Evolutionary conservation across 2,113 vertebrate genomes (phyloP).

Genomic region (Mus spicilegus): DNA sequence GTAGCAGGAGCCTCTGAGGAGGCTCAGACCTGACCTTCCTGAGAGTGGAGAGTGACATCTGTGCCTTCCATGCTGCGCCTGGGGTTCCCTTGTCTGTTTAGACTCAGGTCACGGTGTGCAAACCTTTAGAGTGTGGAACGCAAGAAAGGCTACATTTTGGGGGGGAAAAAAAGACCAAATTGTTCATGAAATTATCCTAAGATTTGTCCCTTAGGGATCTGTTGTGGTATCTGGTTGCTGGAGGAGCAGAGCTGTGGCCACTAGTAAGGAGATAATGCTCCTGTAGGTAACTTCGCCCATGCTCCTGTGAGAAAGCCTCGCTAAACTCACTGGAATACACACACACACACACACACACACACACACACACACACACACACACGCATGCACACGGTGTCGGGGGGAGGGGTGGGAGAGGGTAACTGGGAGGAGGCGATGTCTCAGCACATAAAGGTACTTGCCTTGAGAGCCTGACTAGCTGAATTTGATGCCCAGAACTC

Average conservation of each 20-base stretch:
- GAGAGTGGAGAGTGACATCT: not conserved
- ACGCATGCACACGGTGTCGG: no score
- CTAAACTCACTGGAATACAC: not conserved
- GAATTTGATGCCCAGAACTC: not conserved
- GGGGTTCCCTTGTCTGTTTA: not conserved
- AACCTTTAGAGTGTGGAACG: not conserved
- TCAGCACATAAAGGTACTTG: no score
- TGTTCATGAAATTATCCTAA: not conserved
- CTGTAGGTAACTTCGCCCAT: not conserved
- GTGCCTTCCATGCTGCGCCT: not conserved
- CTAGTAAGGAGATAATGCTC: not conserved
- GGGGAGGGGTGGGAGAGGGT: not conserved
- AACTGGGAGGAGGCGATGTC: not conserved
- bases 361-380: no score
- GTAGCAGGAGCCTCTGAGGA: not conserved
- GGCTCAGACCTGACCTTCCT: slow-evolving; percentile 63
- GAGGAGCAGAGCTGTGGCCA: rapidly evolving
- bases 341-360: no score
- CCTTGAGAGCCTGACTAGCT: no score
- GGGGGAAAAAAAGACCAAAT: not conserved
- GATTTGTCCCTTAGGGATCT: no score
- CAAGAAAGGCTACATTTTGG: not conserved
- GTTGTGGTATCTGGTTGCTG: not conserved
- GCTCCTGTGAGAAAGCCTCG: not conserved
- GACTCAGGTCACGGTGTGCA: not conserved